phyloP scores from a whole-genome alignment of 2,113 vertebrate genomes.

The Fregetta grallaria region DNA sequence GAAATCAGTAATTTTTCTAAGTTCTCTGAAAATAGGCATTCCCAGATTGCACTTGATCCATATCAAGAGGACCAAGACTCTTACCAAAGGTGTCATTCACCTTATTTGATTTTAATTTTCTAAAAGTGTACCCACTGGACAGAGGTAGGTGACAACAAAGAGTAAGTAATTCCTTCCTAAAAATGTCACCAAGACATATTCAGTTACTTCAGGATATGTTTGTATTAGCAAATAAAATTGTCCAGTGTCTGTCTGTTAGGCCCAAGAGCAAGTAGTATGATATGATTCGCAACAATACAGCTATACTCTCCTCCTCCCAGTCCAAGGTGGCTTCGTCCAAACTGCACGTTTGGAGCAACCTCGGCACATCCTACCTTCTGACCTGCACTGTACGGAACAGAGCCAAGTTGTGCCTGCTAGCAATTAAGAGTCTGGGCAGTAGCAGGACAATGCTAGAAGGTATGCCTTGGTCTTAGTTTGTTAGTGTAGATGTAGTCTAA shows the following conservation, averaged over 20 bases:
- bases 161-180: not conserved
- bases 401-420: not conserved
- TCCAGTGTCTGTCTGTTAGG: not conserved
- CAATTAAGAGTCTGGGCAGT: not conserved
- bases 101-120: not conserved
- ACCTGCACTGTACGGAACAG: not conserved
- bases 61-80: not conserved
- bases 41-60: not conserved
- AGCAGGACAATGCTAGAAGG: not conserved
- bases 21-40: fast-evolving
- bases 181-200: not conserved
- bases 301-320: not conserved
- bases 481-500: not conserved
- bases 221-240: not conserved
- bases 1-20: not conserved
- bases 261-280: not conserved
- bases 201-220: not conserved
- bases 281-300: not conserved
- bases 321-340: not conserved
- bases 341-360: not conserved
- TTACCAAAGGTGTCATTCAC: not conserved
- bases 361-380: not conserved
- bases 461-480: not conserved
- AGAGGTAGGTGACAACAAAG: not conserved
- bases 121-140: not conserved